Base-by-base conservation (phyloP, 2,888 invertebrate genomes). In the Drosophila algonquin region DNA sequence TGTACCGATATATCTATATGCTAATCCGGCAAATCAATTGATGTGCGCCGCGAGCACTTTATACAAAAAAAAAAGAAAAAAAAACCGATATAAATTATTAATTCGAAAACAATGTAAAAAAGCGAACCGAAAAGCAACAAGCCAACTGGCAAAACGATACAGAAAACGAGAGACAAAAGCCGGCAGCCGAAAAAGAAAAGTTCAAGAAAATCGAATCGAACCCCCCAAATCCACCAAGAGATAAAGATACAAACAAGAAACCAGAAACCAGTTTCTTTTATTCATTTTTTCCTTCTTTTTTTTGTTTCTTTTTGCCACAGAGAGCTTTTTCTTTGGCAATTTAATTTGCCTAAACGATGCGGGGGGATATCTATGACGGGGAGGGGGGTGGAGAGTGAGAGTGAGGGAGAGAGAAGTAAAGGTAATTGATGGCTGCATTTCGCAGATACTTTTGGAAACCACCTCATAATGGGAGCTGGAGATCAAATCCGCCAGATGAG, bases 21-120 rank as follows among this genome's bases (percentile, higher is more conserved):
- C 82, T 83, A 89, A 83, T 89, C 83, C 77, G 86, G 79, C 79
- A 87, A 89, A 89, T 89, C 84, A 84, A 89, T 89, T 84, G 89
- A 84, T 89, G 89, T 84, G 73, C 75, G 88, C 84, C 84, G 88
- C 89, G 56, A 74, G 89, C 86, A 65, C 82, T 87, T 84, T n/a
- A 40, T n/a, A 40, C 40, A 79, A 74, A 87, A 87, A 85, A 84
- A 35, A 21, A 21, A n/a, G 14, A 76, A 74, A 87, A 74, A 87
- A 89, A 89, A 84, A 35, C 73, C 89, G 80, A 81, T 87, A 84
- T 89, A 81, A 89, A 84, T 83, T 89, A 83, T 83, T 89, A 89
- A 83, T 83, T 87, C 84, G 40, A 80, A 82, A 89, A 82, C 87
- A 89, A 87, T 87, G 89, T 79, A 70, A 70, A 63, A 68, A 47